A percentile compares a stretch with the other conserved stretches of the same genome.
phyloP scores from a whole-genome alignment of 2,888 invertebrate species.

The Trachelus stipa region DNA sequence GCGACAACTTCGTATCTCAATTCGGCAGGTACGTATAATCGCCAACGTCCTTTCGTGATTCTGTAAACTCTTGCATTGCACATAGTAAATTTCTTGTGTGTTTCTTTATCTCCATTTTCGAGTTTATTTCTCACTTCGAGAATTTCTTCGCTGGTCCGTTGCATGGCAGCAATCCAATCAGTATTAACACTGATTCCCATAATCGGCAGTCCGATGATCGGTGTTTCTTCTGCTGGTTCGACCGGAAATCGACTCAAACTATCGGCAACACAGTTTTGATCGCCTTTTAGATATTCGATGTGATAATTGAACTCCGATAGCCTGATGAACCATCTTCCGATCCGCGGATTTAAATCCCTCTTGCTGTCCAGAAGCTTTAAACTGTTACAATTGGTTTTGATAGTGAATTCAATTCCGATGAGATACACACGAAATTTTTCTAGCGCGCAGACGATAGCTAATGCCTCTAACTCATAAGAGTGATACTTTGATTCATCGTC shows the following conservation, averaged over 20 bases:
- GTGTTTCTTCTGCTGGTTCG: too few species aligned
- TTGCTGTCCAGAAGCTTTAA: conserved; percentile 15
- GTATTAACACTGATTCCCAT: too few species aligned
- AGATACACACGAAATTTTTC: conserved; percentile 28
- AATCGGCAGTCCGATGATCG: too few species aligned
- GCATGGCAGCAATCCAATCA: too few species aligned
- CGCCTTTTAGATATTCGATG: too few species aligned
- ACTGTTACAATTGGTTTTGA: conserved; percentile 30
- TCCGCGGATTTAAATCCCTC: conserved; percentile 21
- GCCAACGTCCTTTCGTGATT: background rate
- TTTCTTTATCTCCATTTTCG: too few species aligned
- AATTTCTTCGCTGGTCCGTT: too few species aligned
- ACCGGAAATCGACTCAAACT: too few species aligned
- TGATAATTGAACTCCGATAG: background rate
- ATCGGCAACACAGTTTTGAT: too few species aligned
- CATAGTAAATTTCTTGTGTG: too few species aligned
- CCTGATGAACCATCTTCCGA: conserved; percentile 20
- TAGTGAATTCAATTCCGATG: conserved; percentile 28
- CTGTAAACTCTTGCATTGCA: too few species aligned
- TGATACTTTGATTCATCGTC: conserved; percentile 23
- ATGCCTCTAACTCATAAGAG: conserved; percentile 30
- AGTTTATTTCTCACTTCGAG: too few species aligned
- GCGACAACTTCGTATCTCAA: conserved; percentile 10
- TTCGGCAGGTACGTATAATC: conserved; percentile 16
- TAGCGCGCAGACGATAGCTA: conserved; percentile 26